These are phyloP conservation scores for Pogonomyrmex californicus DNA, from an alignment of 1,140 invertebrate genomes.

Conservation along the genomic window DNA sequence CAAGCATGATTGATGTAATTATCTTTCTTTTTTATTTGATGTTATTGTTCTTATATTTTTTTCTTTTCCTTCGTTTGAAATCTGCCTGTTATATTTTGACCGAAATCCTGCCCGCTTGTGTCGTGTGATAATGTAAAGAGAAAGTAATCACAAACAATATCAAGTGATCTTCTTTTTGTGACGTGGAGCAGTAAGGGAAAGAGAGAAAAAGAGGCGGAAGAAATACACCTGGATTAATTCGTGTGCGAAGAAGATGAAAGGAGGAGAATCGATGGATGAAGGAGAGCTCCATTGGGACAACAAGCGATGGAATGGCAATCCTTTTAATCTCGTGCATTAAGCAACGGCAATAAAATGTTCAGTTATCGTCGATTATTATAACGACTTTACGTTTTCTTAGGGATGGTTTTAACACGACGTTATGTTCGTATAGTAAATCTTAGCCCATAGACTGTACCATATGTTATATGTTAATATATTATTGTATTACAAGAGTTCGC, in stretches of 20 bases:
- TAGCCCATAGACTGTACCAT: constrained; percentile 72
- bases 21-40: constrained; percentile 22
- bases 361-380: constrained; percentile 53
- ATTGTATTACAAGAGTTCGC: constrained; percentile 32
- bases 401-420: constrained; percentile 72
- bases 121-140: constrained; percentile 43
- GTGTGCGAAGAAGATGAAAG: background rate
- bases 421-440: constrained; percentile 67
- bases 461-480: constrained; percentile 59
- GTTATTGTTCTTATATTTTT: constrained; percentile 39
- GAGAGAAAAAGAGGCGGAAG: constrained; percentile 39
- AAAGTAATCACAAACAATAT: constrained; percentile 37
- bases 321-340: constrained; percentile 31
- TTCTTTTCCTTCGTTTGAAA: constrained; percentile 23
- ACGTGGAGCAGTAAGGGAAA: constrained; percentile 58
- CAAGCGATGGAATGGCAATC: constrained; percentile 21
- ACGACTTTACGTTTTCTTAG: constrained; percentile 70
- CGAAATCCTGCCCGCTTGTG: constrained; percentile 48
- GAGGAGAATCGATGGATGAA: constrained; percentile 23
- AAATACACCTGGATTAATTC: constrained; percentile 42
- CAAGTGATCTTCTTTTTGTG: constrained; percentile 61
- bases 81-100: constrained; percentile 45
- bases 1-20: constrained; percentile 52
- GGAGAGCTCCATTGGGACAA: constrained; percentile 18
- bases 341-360: constrained; percentile 50